Percentiles rank a stretch among this genome's conserved stretches.
phyloP scores from a whole-genome alignment of 2,888 invertebrate species.

The Horisme vitalbata region DNA sequence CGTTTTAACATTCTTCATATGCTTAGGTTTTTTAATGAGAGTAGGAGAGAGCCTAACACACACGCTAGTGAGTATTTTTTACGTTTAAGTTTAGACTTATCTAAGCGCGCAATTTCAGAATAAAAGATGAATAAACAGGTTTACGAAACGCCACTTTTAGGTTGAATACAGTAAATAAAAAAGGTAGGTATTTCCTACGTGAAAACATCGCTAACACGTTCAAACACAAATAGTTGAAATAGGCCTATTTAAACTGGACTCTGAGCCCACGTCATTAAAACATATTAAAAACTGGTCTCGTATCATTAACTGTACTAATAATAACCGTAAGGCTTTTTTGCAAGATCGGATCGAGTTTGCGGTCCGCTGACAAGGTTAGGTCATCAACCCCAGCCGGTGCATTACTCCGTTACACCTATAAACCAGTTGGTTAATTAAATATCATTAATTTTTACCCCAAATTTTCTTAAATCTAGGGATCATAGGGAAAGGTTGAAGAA shows the following conservation, averaged over 20 bases:
- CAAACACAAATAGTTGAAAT: neutral
- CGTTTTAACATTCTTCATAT: too few relatives aligned
- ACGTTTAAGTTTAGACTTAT: too few relatives aligned
- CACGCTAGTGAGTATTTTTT: too few relatives aligned
- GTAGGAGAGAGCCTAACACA: too few relatives aligned
- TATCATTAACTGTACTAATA: constrained; percentile 38
- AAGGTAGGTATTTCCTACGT: too few relatives aligned
- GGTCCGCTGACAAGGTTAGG: constrained; percentile 49
- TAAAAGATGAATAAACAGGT: too few relatives aligned
- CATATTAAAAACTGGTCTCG: constrained; percentile 27
- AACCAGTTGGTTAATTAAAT: constrained; percentile 32
- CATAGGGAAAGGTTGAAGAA: too few relatives aligned
- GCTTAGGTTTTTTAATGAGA: too few relatives aligned
- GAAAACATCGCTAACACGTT: too few relatives aligned
- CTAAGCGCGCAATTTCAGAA: too few relatives aligned
- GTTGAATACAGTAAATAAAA: too few relatives aligned
- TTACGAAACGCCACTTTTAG: too few relatives aligned
- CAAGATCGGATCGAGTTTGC: constrained; percentile 49
- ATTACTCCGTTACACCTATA: constrained; percentile 32
- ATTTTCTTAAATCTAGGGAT: neutral
- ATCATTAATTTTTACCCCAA: neutral
- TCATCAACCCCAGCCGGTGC: constrained; percentile 47
- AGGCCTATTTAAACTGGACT: constrained; percentile 14
- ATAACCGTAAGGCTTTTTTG: constrained; percentile 61
- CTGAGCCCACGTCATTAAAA: constrained; percentile 14